Base-by-base conservation (phyloP, 2,888 invertebrate genomes). In the Spodoptera littoralis region DNA sequence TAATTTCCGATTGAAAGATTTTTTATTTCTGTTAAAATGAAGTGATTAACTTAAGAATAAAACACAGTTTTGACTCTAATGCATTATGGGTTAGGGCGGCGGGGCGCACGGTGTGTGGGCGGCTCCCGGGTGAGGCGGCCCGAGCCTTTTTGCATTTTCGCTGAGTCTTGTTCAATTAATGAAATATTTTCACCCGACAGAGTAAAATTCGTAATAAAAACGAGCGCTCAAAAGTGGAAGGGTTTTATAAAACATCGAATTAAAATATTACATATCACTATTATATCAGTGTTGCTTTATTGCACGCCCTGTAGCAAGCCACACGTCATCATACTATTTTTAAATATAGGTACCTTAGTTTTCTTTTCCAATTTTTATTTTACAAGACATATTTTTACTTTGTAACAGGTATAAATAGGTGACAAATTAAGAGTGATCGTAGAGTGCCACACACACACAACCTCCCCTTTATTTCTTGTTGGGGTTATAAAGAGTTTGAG, bases 141-240 rank as follows among this genome's bases (percentile, higher is more conserved):
- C 55, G 56, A 57, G 57, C 76, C 60, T 62, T 79, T 83, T 79
- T 73, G 70, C 70, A 77, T 83, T 81, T 81, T 83, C 77, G 77
- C 84, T 82, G 83, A 83, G 79, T 83, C 80, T 69, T 69, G 72
- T 72, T 81, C 82, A 79, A 82, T 82, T 84, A 84, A 79, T 79
- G 70, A 81, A 81, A 82, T 81, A 80, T 80, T 79, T 80, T 70
- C 59, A 70, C 62, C 44, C 62, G 51, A 67, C 59, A 58, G 56
- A 74, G 69, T 59, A 68, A 74, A 70, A 63, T 70, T 46, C 11
- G 24, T 64, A 60, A 64, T 69, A 62, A 73, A 68, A 63, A 70
- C 50, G 44, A 73, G 53, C 50, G 43, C 42, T 42, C 18, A 45
- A 48, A 67, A 56, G 36, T 51, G 49, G 13, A 70, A 46, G 49